phyloP scores from a whole-genome alignment of 2,797 vertebrate species.

The Anas georgica region DNA sequence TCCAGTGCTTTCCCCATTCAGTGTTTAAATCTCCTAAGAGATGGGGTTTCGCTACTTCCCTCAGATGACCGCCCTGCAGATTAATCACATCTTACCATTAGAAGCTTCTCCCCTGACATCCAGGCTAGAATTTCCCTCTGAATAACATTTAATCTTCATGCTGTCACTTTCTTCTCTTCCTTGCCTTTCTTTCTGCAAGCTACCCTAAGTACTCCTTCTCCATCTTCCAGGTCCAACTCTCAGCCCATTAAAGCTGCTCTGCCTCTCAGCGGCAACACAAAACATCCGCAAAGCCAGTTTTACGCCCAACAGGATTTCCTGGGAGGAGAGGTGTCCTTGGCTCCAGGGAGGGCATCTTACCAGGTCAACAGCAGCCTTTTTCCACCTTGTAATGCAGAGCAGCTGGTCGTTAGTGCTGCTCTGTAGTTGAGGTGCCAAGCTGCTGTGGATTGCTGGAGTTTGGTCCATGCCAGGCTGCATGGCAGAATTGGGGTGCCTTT shows the following conservation, averaged over 20 bases:
- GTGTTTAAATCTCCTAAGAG: neutral
- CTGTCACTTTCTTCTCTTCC: neutral
- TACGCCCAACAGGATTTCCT: neutral
- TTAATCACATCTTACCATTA: neutral
- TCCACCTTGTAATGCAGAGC: neutral
- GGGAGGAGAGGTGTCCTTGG: neutral
- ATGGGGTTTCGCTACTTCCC: neutral
- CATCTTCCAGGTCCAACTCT: neutral
- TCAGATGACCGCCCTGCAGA: neutral
- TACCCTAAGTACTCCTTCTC: neutral
- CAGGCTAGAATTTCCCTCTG: neutral
- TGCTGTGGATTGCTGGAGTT: neutral
- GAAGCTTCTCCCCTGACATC: neutral
- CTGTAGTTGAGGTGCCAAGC: neutral
- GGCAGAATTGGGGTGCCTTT: neutral
- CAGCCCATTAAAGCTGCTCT: neutral
- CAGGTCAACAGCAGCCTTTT: neutral
- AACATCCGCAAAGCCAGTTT: neutral
- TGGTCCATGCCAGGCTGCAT: neutral
- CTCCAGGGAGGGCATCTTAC: neutral
- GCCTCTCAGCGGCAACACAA: neutral
- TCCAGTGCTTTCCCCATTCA: neutral
- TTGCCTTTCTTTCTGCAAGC: neutral
- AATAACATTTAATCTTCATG: neutral
- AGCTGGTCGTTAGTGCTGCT: neutral